Percentiles rank a stretch among this genome's conserved stretches.
phyloP scores from a whole-genome alignment of 1,140 invertebrate genomes.

The Aphelenchoides avenae region DNA sequence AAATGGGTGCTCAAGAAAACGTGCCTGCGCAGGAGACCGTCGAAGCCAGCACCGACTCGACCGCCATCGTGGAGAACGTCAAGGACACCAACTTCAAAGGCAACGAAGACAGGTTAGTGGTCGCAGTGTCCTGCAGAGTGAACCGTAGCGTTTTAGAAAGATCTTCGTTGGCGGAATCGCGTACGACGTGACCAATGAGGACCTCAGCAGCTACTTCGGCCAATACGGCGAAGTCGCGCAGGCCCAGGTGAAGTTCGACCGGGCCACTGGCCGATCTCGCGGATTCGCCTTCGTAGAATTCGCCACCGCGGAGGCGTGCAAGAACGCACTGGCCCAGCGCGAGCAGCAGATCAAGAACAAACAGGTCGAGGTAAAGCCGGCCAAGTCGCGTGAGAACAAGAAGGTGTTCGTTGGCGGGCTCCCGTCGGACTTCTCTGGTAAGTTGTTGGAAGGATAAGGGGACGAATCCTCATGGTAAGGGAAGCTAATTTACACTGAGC shows the following conservation, averaged over 20 bases:
- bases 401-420: conserved; percentile 59
- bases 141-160: conserved; percentile 42
- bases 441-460: conserved; percentile 10
- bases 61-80: no score
- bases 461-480: no score
- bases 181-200: conserved; percentile 54
- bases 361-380: conserved; percentile 56
- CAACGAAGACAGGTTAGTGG: conserved; percentile 29
- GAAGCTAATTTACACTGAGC: conserved; percentile 19
- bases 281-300: conserved; percentile 59
- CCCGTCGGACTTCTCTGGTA: conserved; percentile 50
- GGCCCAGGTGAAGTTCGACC: conserved; percentile 58
- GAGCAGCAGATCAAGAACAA: conserved; percentile 58
- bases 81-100: conserved; percentile 15
- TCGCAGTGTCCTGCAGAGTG: not conserved
- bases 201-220: conserved; percentile 47
- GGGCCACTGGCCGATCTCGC: conserved; percentile 53
- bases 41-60: not conserved
- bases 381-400: conserved; percentile 59
- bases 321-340: conserved; percentile 46
- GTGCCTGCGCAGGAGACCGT: conserved; percentile 4
- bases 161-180: conserved; percentile 58
- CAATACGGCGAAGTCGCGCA: conserved; percentile 56
- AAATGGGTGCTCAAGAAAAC: conserved; percentile 22
- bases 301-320: conserved; percentile 52